Percentiles rank a stretch among this genome's conserved stretches.
Conservation (phyloP, 2,888 invertebrate species). For the Macropis europaea region DNA sequence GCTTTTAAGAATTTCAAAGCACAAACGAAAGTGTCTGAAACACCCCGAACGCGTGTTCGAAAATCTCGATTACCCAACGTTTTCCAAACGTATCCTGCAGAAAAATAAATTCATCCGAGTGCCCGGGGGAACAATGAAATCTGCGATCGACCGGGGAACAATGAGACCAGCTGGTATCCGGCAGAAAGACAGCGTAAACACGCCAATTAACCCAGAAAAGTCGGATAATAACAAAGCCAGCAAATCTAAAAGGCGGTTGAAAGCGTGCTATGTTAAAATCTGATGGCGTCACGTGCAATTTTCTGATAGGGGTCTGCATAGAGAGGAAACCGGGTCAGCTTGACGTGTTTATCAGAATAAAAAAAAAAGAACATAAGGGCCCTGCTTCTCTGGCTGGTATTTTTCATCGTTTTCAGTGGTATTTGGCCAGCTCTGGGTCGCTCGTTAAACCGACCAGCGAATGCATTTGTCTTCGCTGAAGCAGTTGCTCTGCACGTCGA, state of each 20-base stretch:
- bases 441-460: conserved; percentile 40
- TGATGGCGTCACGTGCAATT: conserved; percentile 4
- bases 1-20: too few species aligned
- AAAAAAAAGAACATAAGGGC: conserved; percentile 26
- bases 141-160: conserved; percentile 21
- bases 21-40: too few species aligned
- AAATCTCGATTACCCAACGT: too few species aligned
- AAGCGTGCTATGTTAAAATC: neutral
- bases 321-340: neutral
- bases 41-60: too few species aligned
- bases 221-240: conserved; percentile 1
- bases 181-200: conserved; percentile 12
- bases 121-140: conserved; percentile 26
- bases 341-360: neutral
- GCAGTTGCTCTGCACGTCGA: conserved; percentile 40
- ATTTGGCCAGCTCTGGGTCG: conserved; percentile 38
- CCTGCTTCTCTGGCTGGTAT: neutral
- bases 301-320: neutral
- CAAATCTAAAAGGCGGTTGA: neutral
- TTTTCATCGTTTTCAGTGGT: conserved; percentile 8
- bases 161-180: conserved; percentile 29
- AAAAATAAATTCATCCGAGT: conserved; percentile 15
- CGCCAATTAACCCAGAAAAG: conserved; percentile 24
- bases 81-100: too few species aligned
- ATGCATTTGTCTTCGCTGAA: conserved; percentile 57